Percentiles rank a stretch among this genome's conserved stretches.
phyloP scores from a whole-genome alignment of 1,140 invertebrate species.

The Panagrolaimus sp. region DNA sequence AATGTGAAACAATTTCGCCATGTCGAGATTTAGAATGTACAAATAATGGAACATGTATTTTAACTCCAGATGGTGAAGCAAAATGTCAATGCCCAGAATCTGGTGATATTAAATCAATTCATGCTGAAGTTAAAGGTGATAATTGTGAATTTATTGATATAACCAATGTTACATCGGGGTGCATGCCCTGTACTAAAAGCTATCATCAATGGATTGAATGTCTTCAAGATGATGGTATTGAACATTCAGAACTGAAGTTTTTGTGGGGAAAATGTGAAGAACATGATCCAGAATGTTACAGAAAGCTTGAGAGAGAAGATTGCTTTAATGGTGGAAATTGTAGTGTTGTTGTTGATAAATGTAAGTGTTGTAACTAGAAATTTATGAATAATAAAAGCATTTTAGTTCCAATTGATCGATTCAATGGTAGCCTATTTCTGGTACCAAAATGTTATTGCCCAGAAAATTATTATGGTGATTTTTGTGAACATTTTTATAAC shows the following conservation, averaged over 20 bases:
- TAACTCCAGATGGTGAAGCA: conserved; percentile 4
- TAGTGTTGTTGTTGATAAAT: neutral
- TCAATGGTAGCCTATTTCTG: neutral
- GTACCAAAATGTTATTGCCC: conserved; percentile 31
- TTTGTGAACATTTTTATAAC: conserved; percentile 19
- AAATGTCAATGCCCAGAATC: conserved; percentile 24
- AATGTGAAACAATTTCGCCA: conserved; percentile 32
- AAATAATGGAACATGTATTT: conserved; percentile 25
- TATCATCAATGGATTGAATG: neutral
- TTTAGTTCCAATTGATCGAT: neutral
- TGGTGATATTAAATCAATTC: neutral
- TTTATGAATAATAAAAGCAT: neutral
- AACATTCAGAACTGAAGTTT: neutral
- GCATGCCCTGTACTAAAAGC: neutral
- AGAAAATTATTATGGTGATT: conserved; percentile 20
- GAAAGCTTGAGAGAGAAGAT: neutral
- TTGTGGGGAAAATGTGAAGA: neutral
- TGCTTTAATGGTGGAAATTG: conserved; percentile 21
- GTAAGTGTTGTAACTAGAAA: no score
- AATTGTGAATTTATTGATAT: neutral
- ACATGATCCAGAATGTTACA: neutral
- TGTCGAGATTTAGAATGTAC: conserved; percentile 31
- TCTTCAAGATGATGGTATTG: neutral
- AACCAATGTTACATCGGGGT: neutral
- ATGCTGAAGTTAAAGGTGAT: neutral